These are phyloP conservation scores for Antechinus flavipes DNA, from an alignment of 2,113 vertebrate species.

Conservation along the genomic window DNA sequence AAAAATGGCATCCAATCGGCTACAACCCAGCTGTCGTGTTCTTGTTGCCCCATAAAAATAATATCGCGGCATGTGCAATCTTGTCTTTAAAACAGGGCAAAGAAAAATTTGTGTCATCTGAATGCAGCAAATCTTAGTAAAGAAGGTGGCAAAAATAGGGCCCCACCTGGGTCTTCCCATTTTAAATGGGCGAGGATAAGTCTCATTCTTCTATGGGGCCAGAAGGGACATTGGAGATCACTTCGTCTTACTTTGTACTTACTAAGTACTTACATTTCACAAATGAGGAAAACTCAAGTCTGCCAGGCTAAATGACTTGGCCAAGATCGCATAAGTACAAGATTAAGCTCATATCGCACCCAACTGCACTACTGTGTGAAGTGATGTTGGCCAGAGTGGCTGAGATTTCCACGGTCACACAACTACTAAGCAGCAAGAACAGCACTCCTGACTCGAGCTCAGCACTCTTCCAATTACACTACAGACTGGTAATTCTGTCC, in stretches of 20 bases:
- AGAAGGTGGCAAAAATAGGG: slow-evolving; percentile 3
- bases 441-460: not conserved
- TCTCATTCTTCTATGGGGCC: slow-evolving; percentile 13
- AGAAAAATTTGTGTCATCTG: slow-evolving; percentile 1
- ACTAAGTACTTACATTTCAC: not conserved
- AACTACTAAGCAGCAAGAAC: not conserved
- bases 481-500: not conserved
- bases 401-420: too few relatives aligned
- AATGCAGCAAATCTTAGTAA: slow-evolving; percentile 40
- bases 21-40: not conserved
- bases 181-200: slow-evolving; percentile 33
- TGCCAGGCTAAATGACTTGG: not conserved
- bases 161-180: slow-evolving; percentile 15
- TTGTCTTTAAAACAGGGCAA: slow-evolving; percentile 27
- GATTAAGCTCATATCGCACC: not conserved
- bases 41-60: slow-evolving; percentile 6
- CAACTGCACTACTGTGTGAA: not conserved
- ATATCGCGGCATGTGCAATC: not conserved
- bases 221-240: slow-evolving; percentile 26
- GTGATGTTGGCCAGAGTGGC: not conserved
- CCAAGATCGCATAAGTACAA: not conserved
- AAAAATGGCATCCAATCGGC: slow-evolving; percentile 9
- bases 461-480: not conserved
- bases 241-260: not conserved
- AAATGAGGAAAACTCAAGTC: not conserved